These are phyloP conservation scores for Cephus nigrinus DNA, from an alignment of 2,888 invertebrate species.

Conservation along the genomic window DNA sequence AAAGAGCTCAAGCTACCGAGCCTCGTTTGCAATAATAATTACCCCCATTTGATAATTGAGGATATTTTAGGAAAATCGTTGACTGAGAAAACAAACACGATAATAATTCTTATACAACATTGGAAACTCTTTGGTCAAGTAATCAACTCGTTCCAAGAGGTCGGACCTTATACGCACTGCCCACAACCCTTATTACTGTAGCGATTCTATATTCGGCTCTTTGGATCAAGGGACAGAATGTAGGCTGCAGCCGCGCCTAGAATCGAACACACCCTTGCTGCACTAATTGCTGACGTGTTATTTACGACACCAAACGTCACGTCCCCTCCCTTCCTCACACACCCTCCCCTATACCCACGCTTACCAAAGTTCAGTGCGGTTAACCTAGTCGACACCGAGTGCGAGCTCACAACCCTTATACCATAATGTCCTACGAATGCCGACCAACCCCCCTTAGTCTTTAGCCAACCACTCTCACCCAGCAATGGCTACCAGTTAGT, in stretches of 20 bases:
- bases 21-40: neutral
- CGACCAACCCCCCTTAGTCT: neutral
- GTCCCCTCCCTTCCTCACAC: conserved; percentile 18
- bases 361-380: conserved; percentile 17
- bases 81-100: neutral
- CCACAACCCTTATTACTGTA: conserved; percentile 41
- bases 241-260: conserved; percentile 31
- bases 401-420: conserved; percentile 1
- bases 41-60: neutral
- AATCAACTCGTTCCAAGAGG: neutral
- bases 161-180: neutral
- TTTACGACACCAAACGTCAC: conserved; percentile 40
- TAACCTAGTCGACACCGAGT: conserved; percentile 9
- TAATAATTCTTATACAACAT: neutral
- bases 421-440: neutral
- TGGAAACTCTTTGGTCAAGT: neutral
- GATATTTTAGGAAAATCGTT: neutral
- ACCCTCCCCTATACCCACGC: neutral
- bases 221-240: conserved; percentile 23
- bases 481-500: neutral
- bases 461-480: neutral
- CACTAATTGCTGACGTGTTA: conserved; percentile 49
- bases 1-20: neutral
- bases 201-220: conserved; percentile 43
- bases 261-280: conserved; percentile 27